Evolutionary conservation across 2,888 invertebrate genomes (phyloP), one percentile per base, ranked within the genome.

Genomic region (Mechanitis messenoides): DNA sequence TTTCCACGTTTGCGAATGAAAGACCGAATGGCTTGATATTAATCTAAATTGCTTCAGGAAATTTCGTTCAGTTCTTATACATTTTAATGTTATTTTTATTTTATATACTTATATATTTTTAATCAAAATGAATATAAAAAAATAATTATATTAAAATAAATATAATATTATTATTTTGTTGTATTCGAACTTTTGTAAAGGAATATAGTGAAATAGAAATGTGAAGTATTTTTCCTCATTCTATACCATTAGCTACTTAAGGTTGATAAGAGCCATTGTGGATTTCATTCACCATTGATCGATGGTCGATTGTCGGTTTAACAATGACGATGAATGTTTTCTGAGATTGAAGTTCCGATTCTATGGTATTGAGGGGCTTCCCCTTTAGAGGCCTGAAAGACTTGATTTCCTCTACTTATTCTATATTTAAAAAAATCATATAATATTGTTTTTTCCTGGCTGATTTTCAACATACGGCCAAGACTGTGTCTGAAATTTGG

Each of bases 1-100:
- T 87, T 85, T 79, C 81, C 75, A 72, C 80, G 81, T 78, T 85
- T 86, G 81, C 79, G 73, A 77, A 80, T 83, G 84, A 85, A 86
- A 85, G 83, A 83, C 79, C 71, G 68, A 79, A 83, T 84, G 80
- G 81, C 75, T 78, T 77, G 75, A 76, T 82, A 81, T 80, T 61
- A 64, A 61, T 45, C 54, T n/a, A 42, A 59, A 61, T 54, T 55
- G 53, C 38, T 60, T 60, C 56, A 56, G 55, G 20, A 58, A 53
- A 58, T 56, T 56, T 58, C 57, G 56, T 55, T 57, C 42, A 61
- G 33, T 59, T 54, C 11, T 38, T 38, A 38, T 42, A 42, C 9
- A 35, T 20, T 6, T 47, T 47, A 31, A 50, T 31, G 31, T 31
- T 50, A 50, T 50, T 7, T 50, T 50, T 7, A 9, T 42, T 42